phyloP scores from a whole-genome alignment of 2,797 vertebrate genomes.

The Bradypodion pumilum region DNA sequence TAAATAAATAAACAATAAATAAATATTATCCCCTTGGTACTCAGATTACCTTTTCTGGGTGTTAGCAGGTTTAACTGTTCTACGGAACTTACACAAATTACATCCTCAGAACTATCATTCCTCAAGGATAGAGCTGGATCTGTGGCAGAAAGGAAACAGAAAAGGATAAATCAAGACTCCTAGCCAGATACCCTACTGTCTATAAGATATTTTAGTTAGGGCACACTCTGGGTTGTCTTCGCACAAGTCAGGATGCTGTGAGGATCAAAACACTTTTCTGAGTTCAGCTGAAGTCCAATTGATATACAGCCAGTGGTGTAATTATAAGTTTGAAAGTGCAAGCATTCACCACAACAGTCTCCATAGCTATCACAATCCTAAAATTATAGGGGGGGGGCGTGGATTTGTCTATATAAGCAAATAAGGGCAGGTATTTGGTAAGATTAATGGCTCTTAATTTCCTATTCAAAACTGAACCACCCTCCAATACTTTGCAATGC shows the following conservation, averaged over 20 bases:
- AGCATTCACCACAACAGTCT: too few relatives aligned
- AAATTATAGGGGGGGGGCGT: too few relatives aligned
- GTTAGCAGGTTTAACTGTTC: neutral
- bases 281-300: neutral
- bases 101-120: slow-evolving; percentile 9
- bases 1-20: too few relatives aligned
- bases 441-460: too few relatives aligned
- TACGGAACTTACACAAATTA: slow-evolving; percentile 25
- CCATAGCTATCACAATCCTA: too few relatives aligned
- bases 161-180: neutral
- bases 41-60: slow-evolving; percentile 49
- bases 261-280: neutral
- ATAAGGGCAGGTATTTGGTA: too few relatives aligned
- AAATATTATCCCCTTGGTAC: neutral
- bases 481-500: too few relatives aligned
- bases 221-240: neutral
- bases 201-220: neutral
- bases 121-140: neutral
- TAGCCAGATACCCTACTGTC: neutral
- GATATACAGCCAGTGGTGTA: neutral
- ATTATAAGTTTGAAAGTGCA: too few relatives aligned
- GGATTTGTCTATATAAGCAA: too few relatives aligned
- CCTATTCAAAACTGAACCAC: too few relatives aligned
- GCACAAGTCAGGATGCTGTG: neutral
- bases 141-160: neutral